Evolutionary conservation across 2,888 invertebrate genomes (phyloP), one percentile per base, ranked within the genome.

Genomic region (Drosophila stalkeri): DNA sequence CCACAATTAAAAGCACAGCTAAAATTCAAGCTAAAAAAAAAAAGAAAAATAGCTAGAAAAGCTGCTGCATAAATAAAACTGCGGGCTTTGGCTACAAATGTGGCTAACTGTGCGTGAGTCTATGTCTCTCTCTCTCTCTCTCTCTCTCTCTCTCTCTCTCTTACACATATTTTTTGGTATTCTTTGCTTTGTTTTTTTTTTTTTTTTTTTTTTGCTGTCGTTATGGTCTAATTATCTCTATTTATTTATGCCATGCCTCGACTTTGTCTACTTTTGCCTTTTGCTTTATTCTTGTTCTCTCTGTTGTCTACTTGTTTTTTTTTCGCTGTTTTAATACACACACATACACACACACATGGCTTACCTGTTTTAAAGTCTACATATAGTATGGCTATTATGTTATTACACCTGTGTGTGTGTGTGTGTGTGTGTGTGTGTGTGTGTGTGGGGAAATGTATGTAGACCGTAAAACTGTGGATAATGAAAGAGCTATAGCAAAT

Each of bases 141-240:
- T 6, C 6, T 6, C 27, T 27, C 27, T 27, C 27, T 1, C 27
- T 27, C 23, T 23, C 23, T 3, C 23, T 27, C 27, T 27, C 27
- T 27, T 70, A 57, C 67, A 63, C n/a, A n/a, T n/a, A n/a, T 62
- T 61, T 66, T 66, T 75, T 56, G 59, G 66, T 69, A 72, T 56
- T 61, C 43, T 66, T 63, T 69, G 52, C 65, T 71, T 68, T 66
- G 66, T 73, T 76, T 76, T 73, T 68, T 86, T 77, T 73, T 68
- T 86, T 77, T 71, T 68, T 66, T 64, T 73, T 76, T 76, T 73
- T 68, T 86, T 77, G 77, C 74, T 74, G 80, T 82, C 79, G 89
- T 86, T 89, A 87, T 86, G 86, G 88, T 86, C 89, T 86, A 86
- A 89, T 86, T 89, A 86, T 86, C 89, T 89, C 89, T 85, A 86